Percentiles rank a stretch among this genome's conserved stretches.
Evolutionary conservation across 1,140 invertebrate genomes (phyloP).

Genomic region (Chlorops oryzae): DNA sequence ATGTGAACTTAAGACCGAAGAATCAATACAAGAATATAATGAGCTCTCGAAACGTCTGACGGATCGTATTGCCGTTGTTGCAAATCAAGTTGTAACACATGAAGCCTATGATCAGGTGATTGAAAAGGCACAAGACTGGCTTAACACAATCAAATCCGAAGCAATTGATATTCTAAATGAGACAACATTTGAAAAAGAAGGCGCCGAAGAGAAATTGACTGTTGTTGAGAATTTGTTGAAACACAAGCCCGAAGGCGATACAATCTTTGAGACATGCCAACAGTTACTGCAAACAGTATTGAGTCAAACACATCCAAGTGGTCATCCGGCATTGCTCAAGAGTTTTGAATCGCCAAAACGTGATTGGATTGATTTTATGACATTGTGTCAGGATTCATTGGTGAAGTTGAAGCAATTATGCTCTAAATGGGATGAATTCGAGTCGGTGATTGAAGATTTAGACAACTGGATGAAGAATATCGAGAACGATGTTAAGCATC

Average conservation of each 20-base stretch:
- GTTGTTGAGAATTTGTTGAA: constrained; percentile 70
- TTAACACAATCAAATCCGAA: constrained; percentile 58
- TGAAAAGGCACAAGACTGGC: constrained; percentile 64
- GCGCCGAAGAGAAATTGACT: constrained; percentile 65
- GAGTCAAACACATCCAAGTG: constrained; percentile 69
- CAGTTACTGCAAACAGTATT: constrained; percentile 65
- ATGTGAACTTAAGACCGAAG: constrained; percentile 61
- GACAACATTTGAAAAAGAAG: constrained; percentile 64
- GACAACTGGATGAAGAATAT: constrained; percentile 78
- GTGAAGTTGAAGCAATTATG: constrained; percentile 65
- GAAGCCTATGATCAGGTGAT: constrained; percentile 74
- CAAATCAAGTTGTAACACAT: constrained; percentile 72
- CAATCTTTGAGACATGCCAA: constrained; percentile 64
- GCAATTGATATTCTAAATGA: constrained; percentile 71
- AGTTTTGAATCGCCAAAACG: constrained; percentile 69
- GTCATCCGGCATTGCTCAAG: constrained; percentile 67
- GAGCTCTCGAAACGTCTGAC: constrained; percentile 61
- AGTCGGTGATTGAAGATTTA: constrained; percentile 67
- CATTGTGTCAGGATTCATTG: constrained; percentile 61
- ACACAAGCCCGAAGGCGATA: constrained; percentile 67
- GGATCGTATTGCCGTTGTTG: constrained; percentile 59
- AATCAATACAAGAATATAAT: constrained; percentile 64
- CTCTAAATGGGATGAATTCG: constrained; percentile 73
- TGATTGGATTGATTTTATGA: constrained; percentile 71
- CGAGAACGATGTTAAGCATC: constrained; percentile 80